Conservation (phyloP, 1,140 invertebrate species). For the Apis mellifera region Amel_HAv3.1 CM009936.2:8220001-8220500, state of each 20-base stretch:
- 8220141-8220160: too few species aligned
- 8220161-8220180: too few species aligned
- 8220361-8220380: slow-evolving; percentile 90
- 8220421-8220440: slow-evolving; percentile 95
- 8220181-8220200: too few species aligned
- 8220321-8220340: slow-evolving; percentile 53
- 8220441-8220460: slow-evolving; percentile 81
- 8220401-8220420: slow-evolving; percentile 99
- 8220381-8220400: slow-evolving; percentile 99
- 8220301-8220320: slow-evolving; percentile 52
- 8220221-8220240: background rate
- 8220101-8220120: background rate
- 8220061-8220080: background rate
- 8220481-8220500: slow-evolving; percentile 36
- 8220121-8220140: background rate
- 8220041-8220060: background rate
- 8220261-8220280: slow-evolving; percentile 31
- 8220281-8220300: slow-evolving; percentile 18
- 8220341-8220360: slow-evolving; percentile 8
- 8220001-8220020: too few species aligned
- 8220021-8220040: background rate
- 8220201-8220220: background rate
- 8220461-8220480: slow-evolving; percentile 71
- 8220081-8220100: slow-evolving; percentile 1
- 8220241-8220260: background rate